Base-by-base conservation (phyloP, 1,140 invertebrate genomes). In the Drosophila varians region DNA sequence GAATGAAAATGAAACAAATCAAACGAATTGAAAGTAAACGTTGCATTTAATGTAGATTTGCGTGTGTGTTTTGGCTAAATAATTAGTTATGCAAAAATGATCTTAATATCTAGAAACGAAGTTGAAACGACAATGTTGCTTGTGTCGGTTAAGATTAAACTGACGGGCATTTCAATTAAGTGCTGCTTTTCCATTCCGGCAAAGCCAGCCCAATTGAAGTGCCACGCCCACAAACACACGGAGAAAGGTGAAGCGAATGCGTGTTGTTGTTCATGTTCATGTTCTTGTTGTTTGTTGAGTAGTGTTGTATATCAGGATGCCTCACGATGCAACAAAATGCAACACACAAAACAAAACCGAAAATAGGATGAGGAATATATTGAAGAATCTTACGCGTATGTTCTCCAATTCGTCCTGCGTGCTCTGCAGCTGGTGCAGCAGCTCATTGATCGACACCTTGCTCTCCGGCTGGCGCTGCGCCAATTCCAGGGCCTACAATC, bases 321-420 rank as follows among this genome's bases (percentile, higher is more conserved):
- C 58, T 75, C 83, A 90, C 69, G 89, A 89, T 89, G 89, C 89
- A 90, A 90, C 80, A 90, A 90, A 90, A 90, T 90, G 88, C 77
- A 90, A 73, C 68, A 90, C 75, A 87, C 88, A 90, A 90, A 90
- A 90, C 74, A 90, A 87, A 74, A 90, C 71, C 52, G 89, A 90
- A 86, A 90, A 90, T 52, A 89, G 45, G 69, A 90, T 90, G 53
- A 90, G 57, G 74, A 90, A 90, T 75, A 90, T 90, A 86, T 90
- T 90, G 72, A 90, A 90, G 87, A 89, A 90, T 90, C 93, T 94
- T 93, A 97, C 96, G 94, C 95, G 95, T 77, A 97, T 93, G 91
- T 96, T 96, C 90, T 96, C 96, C 82, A 97, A 93, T 92, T 97
- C 96, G 34, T 93, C 94, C 92, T 96, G 95, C 9, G 96, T 96